These are phyloP conservation scores for Drosophila bocki DNA, from an alignment of 1,140 invertebrate genomes.

Conservation along the genomic window DNA sequence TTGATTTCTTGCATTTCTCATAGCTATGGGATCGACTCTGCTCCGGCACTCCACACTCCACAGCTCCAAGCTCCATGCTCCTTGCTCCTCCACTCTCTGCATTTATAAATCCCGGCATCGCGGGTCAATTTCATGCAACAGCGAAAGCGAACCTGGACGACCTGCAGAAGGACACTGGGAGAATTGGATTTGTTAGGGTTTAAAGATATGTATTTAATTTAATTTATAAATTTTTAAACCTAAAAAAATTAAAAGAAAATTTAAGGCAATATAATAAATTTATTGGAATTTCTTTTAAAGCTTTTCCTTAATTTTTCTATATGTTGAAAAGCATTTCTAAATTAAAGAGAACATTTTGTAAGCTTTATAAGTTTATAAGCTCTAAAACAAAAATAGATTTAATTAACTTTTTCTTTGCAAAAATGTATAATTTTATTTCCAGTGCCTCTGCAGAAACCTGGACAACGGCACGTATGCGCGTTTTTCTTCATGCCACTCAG, in stretches of 20 bases:
- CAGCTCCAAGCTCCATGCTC: conserved; percentile 9
- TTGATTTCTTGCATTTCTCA: conserved; percentile 83
- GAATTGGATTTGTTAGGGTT: background rate
- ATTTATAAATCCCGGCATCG: conserved; percentile 77
- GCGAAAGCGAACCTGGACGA: conserved; percentile 52
- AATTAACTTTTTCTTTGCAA: no score
- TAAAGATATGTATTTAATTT: background rate
- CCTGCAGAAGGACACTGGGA: conserved; percentile 18
- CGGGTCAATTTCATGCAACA: conserved; percentile 82
- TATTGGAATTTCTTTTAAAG: background rate
- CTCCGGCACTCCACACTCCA: conserved; percentile 39
- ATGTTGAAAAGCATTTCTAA: no score
- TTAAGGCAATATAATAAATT: background rate
- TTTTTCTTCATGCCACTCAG: conserved; percentile 62
- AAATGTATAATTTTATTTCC: background rate
- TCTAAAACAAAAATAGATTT: background rate
- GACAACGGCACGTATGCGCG: conserved; percentile 78
- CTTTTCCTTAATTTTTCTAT: background rate
- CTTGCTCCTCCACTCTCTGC: conserved; percentile 19
- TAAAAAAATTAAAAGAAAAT: background rate
- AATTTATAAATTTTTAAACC: background rate
- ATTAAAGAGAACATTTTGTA: no score
- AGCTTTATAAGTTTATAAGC: background rate
- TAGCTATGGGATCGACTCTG: conserved; percentile 53
- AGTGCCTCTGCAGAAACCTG: conserved; percentile 45